phyloP scores from a whole-genome alignment of 2,113 vertebrate species.

The Varanus komodoensis region DNA sequence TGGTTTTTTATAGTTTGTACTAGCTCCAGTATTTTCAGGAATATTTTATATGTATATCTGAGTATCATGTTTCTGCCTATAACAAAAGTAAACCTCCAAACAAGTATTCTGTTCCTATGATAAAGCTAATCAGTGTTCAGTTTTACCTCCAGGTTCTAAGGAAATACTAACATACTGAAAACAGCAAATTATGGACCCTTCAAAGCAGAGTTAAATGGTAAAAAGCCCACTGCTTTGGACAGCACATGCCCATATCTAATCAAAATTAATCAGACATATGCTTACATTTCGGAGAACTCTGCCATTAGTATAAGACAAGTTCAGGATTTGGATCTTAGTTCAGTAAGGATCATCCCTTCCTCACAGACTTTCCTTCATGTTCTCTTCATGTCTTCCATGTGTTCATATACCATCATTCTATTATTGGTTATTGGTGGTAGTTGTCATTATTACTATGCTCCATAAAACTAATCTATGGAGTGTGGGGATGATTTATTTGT shows the following conservation, averaged over 20 bases:
- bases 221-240: neutral
- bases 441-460: too few relatives aligned
- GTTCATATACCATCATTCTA: neutral
- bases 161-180: neutral
- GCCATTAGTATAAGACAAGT: neutral
- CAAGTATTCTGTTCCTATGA: neutral
- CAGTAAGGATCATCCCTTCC: neutral
- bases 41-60: neutral
- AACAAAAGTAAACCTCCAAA: neutral
- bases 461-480: neutral
- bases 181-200: neutral
- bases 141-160: neutral
- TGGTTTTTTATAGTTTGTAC: conserved; percentile 37
- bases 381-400: neutral
- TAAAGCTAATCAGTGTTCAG: neutral
- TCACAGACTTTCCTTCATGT: neutral
- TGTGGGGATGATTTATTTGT: neutral
- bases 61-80: neutral
- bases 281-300: neutral
- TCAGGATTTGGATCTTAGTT: neutral
- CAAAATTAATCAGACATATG: neutral
- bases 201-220: neutral
- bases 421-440: too few relatives aligned
- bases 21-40: conserved; percentile 25
- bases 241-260: conserved; percentile 11